These are phyloP conservation scores for Knipowitschia caucasica DNA, from an alignment of 2,797 vertebrate genomes.

Conservation along the genomic window DNA sequence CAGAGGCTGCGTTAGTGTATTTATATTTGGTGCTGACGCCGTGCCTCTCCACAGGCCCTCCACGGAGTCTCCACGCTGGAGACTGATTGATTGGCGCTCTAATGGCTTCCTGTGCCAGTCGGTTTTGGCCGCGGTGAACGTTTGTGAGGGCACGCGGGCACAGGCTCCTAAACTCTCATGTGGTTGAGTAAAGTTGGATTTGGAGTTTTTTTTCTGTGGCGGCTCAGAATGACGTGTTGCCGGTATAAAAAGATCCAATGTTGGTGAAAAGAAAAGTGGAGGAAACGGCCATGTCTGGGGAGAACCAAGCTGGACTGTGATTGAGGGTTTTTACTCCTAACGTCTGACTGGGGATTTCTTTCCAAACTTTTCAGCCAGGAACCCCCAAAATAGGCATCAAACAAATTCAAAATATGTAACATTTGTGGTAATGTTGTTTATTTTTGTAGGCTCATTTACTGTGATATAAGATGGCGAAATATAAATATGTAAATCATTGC, in stretches of 20 bases:
- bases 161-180: constrained; percentile 64
- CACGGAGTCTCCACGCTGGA: constrained; percentile 62
- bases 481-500: too few species aligned
- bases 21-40: constrained; percentile 61
- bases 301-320: constrained; percentile 35
- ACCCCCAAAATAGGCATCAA: too few species aligned
- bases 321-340: too few species aligned
- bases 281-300: constrained; percentile 39
- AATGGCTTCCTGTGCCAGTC: constrained; percentile 70
- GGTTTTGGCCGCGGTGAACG: constrained; percentile 57
- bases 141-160: constrained; percentile 63
- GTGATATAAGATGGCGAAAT: too few species aligned
- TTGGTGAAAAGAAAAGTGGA: constrained; percentile 62
- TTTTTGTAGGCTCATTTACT: too few species aligned
- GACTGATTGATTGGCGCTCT: constrained; percentile 71
- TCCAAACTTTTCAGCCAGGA: too few species aligned
- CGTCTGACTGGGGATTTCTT: too few species aligned
- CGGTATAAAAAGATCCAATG: constrained; percentile 74
- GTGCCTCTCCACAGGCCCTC: constrained; percentile 67
- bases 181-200: constrained; percentile 72
- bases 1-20: constrained; percentile 62
- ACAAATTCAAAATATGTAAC: too few species aligned
- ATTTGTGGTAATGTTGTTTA: too few species aligned
- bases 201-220: constrained; percentile 73
- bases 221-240: constrained; percentile 67